Evolutionary conservation across 2,888 invertebrate genomes (phyloP).

Genomic region (Eilema griseolum): DNA sequence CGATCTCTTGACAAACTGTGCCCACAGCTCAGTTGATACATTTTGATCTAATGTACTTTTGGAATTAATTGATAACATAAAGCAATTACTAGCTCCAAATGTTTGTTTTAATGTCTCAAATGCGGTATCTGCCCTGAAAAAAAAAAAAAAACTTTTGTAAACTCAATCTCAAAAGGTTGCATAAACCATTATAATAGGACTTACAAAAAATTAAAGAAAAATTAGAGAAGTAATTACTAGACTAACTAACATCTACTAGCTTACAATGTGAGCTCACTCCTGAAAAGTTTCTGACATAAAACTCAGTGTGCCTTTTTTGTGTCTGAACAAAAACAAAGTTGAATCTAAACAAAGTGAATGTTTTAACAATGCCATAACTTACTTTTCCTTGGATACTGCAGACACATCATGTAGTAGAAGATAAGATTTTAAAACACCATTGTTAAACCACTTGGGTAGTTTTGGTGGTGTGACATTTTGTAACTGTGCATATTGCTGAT

Average conservation of each 20-base stretch:
- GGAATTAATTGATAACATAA: slow-evolving; percentile 96
- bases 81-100: slow-evolving; percentile 95
- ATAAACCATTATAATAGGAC: background rate
- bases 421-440: slow-evolving; percentile 94
- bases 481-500: slow-evolving; percentile 93
- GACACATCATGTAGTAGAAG: slow-evolving; percentile 95
- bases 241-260: no score
- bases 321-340: no score
- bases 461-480: slow-evolving; percentile 92
- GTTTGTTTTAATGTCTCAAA: slow-evolving; percentile 95
- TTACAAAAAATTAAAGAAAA: background rate
- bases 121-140: slow-evolving; percentile 92
- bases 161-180: background rate
- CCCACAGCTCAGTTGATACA: slow-evolving; percentile 93
- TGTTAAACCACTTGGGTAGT: slow-evolving; percentile 93
- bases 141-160: slow-evolving; percentile 3
- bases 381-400: slow-evolving; percentile 92
- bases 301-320: no score
- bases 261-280: no score
- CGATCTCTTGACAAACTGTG: slow-evolving; percentile 90
- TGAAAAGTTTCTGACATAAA: no score
- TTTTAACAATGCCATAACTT: slow-evolving; percentile 59
- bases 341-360: no score
- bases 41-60: slow-evolving; percentile 86
- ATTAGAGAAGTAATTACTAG: no score